Evolutionary conservation across 2,888 invertebrate genomes (phyloP), one percentile per base, ranked within the genome.

Genomic region (Uropetala carovei): DNA sequence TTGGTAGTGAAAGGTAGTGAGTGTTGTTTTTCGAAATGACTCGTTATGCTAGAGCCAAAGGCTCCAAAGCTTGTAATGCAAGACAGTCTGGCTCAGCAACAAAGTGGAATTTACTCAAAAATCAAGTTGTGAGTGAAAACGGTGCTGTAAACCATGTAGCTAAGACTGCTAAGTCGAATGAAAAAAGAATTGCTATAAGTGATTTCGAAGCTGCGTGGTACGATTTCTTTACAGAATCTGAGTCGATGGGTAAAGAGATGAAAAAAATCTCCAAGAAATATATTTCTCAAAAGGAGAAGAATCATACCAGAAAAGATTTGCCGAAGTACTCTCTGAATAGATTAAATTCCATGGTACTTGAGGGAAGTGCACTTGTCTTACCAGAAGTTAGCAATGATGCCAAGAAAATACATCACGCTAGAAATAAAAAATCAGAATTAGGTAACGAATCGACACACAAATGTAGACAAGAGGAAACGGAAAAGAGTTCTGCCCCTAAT

Each of bases 21-120:
- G n/a, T n/a, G n/a, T n/a, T n/a, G n/a, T n/a, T n/a, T n/a, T 43
- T 3, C 1, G 43, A 75, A 94, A 97, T 98, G 97, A 97, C 97
- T 9, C 95, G 97, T 93, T 97, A 97, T 95, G 97, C 97, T 57
- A 95, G 97, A 94, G 97, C 97, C 0, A 97, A 96, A 94, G 97
- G 97, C 64, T 97, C 97, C 0, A 97, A 97, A 95, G 95, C 97
- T 9, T 97, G 97, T 5, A 97, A 97, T 94, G 97, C 97, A 94
- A 96, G 96, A 93, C 94, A 96, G 18, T 97, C 97, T 0, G 96
- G 97, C 94, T 96, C 97, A 89, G 95, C 97, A 83, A 97, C 97
- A 75, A 96, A 97, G 94, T 98, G 98, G 97, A 95, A 96, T 93
- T 96, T 96, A 92, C 96, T 98, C 96, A 97, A 97, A 94, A 95